These are phyloP conservation scores for Parambassis ranga DNA, from an alignment of 2,797 vertebrate species.

Conservation along the genomic window DNA sequence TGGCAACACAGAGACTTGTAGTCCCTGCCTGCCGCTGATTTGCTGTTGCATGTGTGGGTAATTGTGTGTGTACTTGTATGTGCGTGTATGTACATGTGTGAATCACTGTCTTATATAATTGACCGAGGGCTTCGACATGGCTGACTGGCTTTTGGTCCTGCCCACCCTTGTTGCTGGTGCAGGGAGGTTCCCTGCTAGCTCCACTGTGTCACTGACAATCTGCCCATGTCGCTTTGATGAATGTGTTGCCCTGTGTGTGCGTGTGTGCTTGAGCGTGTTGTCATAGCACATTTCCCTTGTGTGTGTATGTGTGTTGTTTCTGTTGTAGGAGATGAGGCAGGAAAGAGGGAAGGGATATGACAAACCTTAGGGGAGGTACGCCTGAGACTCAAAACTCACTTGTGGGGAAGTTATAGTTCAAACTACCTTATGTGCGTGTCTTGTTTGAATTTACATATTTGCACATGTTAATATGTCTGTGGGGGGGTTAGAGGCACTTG, in stretches of 20 bases:
- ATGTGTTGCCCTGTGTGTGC: constrained; percentile 39
- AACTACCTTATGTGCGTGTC: constrained; percentile 1
- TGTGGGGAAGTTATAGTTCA: constrained; percentile 23
- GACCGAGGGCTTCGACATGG: constrained; percentile 64
- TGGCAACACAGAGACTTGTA: constrained; percentile 13
- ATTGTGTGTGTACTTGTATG: constrained; percentile 7
- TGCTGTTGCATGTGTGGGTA: constrained; percentile 11
- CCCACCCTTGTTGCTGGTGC: constrained; percentile 63
- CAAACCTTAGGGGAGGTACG: constrained; percentile 46
- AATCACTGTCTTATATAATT: constrained; percentile 74
- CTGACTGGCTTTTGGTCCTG: constrained; percentile 62
- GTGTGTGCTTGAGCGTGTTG: constrained; percentile 15
- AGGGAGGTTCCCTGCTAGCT: constrained; percentile 68
- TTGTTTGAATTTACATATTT: background rate
- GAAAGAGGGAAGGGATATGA: constrained; percentile 39
- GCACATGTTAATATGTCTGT: background rate
- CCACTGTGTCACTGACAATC: constrained; percentile 73
- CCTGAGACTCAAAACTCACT: constrained; percentile 33
- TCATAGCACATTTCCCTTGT: constrained; percentile 48
- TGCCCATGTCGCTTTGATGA: constrained; percentile 72
- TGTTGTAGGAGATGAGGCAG: constrained; percentile 43
- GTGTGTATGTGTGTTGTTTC: constrained; percentile 35
- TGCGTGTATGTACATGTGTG: constrained; percentile 24
- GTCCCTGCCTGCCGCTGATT: constrained; percentile 29
- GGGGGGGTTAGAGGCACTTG: background rate